A percentile compares a stretch with the other conserved stretches of the same genome.
Evolutionary conservation across 30 jellyfish, hydroid and myxozoan species (phyloP).

Genomic region (Cassiopea andromeda): DNA sequence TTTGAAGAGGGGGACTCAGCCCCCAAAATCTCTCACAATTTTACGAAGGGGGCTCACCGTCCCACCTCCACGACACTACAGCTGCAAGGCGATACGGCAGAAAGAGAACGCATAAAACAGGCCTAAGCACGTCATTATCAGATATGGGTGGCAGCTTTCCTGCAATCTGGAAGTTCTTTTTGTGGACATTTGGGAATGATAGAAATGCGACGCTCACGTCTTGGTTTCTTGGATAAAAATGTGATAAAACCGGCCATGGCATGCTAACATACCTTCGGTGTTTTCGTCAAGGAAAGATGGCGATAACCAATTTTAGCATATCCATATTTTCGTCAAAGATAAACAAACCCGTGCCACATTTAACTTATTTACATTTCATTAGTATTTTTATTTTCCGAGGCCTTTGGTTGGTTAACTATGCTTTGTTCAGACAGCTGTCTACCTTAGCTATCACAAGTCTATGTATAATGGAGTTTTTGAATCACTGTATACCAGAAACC

Average conservation of each 20-base stretch:
- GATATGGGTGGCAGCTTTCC: slow-evolving; percentile 10
- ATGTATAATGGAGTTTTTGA: neutral
- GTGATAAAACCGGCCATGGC: neutral
- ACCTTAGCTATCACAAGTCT: neutral
- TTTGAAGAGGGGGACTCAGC: too few species aligned
- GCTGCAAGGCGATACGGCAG: too few species aligned
- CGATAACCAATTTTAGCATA: neutral
- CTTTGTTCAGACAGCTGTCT: slow-evolving; percentile 13
- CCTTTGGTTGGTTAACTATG: neutral
- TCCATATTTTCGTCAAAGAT: neutral
- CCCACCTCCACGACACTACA: too few species aligned
- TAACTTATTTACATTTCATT: neutral
- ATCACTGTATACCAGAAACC: too few species aligned
- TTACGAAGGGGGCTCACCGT: too few species aligned
- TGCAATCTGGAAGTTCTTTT: slow-evolving; percentile 12
- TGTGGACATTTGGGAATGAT: slow-evolving; percentile 8
- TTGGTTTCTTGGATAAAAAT: neutral
- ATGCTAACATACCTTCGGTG: neutral
- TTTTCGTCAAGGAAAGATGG: neutral
- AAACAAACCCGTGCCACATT: slow-evolving; percentile 7
- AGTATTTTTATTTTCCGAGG: neutral
- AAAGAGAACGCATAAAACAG: too few species aligned
- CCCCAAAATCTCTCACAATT: too few species aligned
- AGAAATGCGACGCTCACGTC: neutral
- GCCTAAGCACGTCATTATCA: neutral